Percentiles rank a stretch among this genome's conserved stretches.
Evolutionary conservation across 1,140 invertebrate species (phyloP).

Genomic region (Drosophila ananassae): DNA sequence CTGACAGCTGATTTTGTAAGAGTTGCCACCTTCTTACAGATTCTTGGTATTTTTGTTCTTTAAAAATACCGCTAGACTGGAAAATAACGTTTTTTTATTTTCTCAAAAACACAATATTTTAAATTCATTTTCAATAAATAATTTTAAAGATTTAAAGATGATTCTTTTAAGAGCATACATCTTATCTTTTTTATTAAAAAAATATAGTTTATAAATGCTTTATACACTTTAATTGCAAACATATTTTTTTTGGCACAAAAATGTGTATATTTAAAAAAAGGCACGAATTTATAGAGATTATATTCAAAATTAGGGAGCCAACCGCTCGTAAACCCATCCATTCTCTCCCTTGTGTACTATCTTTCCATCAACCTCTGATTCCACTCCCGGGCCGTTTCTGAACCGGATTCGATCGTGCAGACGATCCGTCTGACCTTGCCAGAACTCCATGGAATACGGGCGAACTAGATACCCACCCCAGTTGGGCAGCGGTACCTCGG

Average conservation of each 20-base stretch:
- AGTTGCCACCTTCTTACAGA: not conserved
- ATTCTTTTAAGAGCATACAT: no score
- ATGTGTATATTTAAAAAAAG: not conserved
- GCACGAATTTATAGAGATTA: not conserved
- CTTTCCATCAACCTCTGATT: conserved; percentile 86
- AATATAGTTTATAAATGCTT: no score
- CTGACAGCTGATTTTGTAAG: not conserved
- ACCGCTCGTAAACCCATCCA: conserved; percentile 95
- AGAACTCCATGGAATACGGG: conserved; percentile 95
- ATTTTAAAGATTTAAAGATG: not conserved
- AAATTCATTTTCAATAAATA: not conserved
- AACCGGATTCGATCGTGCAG: conserved; percentile 96
- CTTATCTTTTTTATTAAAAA: no score
- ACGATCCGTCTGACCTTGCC: conserved; percentile 97
- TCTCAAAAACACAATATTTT: not conserved
- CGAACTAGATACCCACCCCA: conserved; percentile 93
- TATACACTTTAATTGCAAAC: no score
- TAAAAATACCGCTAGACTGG: not conserved
- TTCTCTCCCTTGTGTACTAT: conserved; percentile 90
- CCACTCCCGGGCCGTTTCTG: conserved; percentile 84
- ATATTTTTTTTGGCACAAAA: conserved; percentile 6
- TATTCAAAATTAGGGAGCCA: conserved; percentile 88
- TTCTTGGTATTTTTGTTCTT: not conserved
- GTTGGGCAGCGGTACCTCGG: conserved; percentile 71
- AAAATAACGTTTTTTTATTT: not conserved